phyloP scores from a whole-genome alignment of 2,797 vertebrate genomes.

The Poecile montanus region DNA sequence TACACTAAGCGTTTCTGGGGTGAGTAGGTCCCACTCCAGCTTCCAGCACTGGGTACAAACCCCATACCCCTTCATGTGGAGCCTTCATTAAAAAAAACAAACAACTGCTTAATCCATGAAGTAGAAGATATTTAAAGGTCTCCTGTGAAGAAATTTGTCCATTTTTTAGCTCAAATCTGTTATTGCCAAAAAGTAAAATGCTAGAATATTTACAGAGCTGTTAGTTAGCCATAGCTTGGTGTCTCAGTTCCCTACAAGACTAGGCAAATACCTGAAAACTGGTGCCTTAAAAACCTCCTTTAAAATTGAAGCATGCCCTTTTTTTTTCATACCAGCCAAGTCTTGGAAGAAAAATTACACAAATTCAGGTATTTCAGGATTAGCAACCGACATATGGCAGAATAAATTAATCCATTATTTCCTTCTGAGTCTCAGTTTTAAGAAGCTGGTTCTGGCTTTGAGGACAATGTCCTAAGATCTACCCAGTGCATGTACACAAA shows the following conservation, averaged over 20 bases:
- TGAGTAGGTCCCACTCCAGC: neutral
- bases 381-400: neutral
- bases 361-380: neutral
- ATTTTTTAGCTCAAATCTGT: neutral
- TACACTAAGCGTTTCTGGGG: accelerated
- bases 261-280: neutral
- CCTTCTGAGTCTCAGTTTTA: neutral
- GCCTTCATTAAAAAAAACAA: neutral
- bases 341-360: neutral
- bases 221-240: neutral
- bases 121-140: neutral
- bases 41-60: neutral
- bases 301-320: neutral
- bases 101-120: neutral
- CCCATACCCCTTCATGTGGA: neutral
- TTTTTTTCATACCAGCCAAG: neutral
- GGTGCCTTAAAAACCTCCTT: neutral
- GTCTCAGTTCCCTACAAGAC: neutral
- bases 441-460: neutral
- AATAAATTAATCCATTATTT: neutral
- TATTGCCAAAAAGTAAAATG: neutral
- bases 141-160: neutral
- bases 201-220: neutral
- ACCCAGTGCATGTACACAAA: neutral
- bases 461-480: neutral